These are phyloP conservation scores for Hippocampus comes DNA, from an alignment of 2,113 vertebrate species.

Conservation along the genomic window DNA sequence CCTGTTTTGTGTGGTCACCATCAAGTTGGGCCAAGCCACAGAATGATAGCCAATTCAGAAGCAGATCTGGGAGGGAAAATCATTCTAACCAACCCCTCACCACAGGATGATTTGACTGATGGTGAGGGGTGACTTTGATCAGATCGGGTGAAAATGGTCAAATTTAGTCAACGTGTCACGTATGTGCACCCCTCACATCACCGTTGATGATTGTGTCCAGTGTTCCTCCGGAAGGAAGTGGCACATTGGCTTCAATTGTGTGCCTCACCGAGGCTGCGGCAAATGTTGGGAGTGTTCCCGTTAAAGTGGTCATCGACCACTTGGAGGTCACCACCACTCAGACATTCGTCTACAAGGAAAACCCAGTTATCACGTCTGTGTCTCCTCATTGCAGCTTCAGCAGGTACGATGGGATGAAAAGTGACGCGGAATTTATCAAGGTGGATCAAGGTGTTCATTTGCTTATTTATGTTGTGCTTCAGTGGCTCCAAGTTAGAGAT, in stretches of 20 bases:
- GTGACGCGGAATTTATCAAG: background rate
- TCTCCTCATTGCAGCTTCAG: constrained; percentile 78
- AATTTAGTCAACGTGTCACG: background rate
- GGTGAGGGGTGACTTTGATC: too few species aligned
- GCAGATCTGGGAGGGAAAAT: too few species aligned
- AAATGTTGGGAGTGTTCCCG: constrained; percentile 30
- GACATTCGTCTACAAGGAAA: constrained; percentile 76
- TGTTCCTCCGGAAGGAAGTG: constrained; percentile 24
- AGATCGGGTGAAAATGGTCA: too few species aligned
- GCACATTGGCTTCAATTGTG: constrained; percentile 50
- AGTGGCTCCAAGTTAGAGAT: constrained; percentile 83
- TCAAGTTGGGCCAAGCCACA: too few species aligned
- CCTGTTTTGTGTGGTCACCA: too few species aligned
- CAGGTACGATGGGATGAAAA: constrained; percentile 48
- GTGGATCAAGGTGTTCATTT: background rate
- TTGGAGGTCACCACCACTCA: constrained; percentile 57
- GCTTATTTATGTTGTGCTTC: background rate
- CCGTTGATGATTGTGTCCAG: constrained; percentile 34
- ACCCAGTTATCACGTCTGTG: constrained; percentile 73
- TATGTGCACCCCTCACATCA: too few species aligned
- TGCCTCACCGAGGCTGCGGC: constrained; percentile 49
- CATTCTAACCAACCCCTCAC: too few species aligned
- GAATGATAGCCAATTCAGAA: too few species aligned
- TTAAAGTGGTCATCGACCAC: constrained; percentile 75
- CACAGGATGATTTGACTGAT: too few species aligned